Base-by-base conservation (phyloP, 2,113 vertebrate species). In the Anolis sagrei region DNA sequence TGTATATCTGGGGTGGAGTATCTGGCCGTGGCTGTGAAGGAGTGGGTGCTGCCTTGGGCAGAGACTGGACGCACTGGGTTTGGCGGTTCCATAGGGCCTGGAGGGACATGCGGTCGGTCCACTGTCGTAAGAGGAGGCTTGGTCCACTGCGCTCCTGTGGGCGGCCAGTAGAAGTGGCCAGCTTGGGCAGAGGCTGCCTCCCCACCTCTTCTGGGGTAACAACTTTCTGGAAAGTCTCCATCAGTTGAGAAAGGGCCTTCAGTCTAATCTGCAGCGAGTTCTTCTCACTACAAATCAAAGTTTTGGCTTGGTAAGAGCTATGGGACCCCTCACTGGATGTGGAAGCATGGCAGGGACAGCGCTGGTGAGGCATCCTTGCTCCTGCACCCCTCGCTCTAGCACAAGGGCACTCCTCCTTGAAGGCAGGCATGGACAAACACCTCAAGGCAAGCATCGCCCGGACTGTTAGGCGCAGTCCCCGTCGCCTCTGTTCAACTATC, bases 251-350 rank as follows among this genome's bases (percentile, higher is more conserved):
- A n/a, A 1, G n/a, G 1, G 34, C 27, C 19, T 69, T 36, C n/a
- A 79, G 70, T 32, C 7, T 25, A 25, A 76, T 61, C 58, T 90
- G 54, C 27, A 82, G 79, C 10, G 69, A 61, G n/a, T 72, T 83
- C 51, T 66, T 87, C 27, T 32, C 69, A 13, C 68, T 10, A 34
- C 83, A 79, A 16, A 54, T 6, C 69, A 5, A 49, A 58, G 61
- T 36, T 78, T 49, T 66, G 36, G 34, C 18, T 61, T 29, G 34
- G 29, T 10, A 61, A 19, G 0, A 5, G 13, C 7, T 9, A 21
- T 58, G 32, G 58, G 48, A 27, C 16, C 18, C 1, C 0, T 61
- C 70, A 23, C 58, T 10, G 27, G 64, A 1, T 19, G 7, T 1
- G 29, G 16, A 32, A 10, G 25, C 23, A 10, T 11, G 6, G 23